Evolutionary conservation across 2,113 vertebrate genomes (phyloP).

Genomic region (Benitochromis conjunctus): DNA sequence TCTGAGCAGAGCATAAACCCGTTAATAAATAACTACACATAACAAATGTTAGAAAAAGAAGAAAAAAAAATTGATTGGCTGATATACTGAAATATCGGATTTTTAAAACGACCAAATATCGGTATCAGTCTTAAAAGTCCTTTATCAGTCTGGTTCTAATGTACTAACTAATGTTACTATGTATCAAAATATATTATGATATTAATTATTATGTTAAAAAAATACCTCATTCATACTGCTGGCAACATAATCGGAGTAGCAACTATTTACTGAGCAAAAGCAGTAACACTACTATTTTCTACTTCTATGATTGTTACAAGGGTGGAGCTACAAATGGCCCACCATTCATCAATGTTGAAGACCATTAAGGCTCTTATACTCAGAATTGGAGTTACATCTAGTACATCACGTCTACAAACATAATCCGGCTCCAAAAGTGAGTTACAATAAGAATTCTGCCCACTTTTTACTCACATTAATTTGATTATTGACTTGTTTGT

Average conservation of each 20-base stretch:
- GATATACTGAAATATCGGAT: not conserved
- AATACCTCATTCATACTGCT: not conserved
- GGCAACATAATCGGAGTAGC: not conserved
- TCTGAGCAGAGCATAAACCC: not conserved
- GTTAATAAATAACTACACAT: not conserved
- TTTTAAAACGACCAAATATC: not conserved
- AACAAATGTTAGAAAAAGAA: not conserved
- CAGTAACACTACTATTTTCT: not conserved
- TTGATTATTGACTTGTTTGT: not conserved
- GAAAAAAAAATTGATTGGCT: not conserved
- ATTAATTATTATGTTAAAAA: not conserved
- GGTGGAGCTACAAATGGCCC: not conserved
- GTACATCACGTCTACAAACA: not conserved
- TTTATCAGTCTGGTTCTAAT: not conserved
- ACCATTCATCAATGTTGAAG: not conserved
- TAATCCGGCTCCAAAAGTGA: not conserved
- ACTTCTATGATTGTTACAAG: not conserved
- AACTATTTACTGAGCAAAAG: not conserved
- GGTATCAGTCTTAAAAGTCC: not conserved
- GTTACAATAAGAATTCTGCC: not conserved
- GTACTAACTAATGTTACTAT: not conserved
- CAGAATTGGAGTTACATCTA: not conserved
- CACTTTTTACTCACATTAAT: not conserved
- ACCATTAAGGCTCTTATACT: not conserved
- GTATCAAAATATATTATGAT: not conserved